Evolutionary conservation across 2,888 invertebrate species (phyloP).

Genomic region (Pristionchus mayeri): DNA sequence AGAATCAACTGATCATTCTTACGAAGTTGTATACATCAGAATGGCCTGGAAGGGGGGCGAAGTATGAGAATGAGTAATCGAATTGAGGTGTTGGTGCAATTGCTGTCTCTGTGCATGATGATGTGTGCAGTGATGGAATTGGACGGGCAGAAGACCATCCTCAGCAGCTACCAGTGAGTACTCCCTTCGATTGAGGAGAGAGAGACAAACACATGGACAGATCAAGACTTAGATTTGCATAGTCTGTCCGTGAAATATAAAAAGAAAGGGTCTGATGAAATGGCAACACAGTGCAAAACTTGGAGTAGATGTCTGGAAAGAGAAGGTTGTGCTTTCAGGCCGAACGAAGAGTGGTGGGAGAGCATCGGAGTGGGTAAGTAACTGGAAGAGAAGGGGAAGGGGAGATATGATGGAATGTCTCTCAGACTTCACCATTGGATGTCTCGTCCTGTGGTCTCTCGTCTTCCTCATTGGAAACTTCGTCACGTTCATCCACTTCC

Average conservation of each 20-base stretch:
- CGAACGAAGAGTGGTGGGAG: background rate
- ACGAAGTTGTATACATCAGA: background rate
- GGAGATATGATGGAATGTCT: background rate
- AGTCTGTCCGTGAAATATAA: no score
- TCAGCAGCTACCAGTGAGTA: background rate
- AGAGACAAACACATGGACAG: no score
- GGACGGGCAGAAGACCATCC: background rate
- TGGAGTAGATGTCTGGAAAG: background rate
- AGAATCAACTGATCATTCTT: background rate
- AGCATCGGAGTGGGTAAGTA: background rate
- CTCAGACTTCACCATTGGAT: background rate
- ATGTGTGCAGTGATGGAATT: background rate
- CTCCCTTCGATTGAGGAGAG: no score
- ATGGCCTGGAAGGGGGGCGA: background rate
- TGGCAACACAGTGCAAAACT: background rate
- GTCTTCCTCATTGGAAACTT: slow-evolving; percentile 5
- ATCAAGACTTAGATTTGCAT: no score
- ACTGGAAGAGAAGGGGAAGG: background rate
- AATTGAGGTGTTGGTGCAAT: background rate
- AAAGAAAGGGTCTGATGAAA: background rate
- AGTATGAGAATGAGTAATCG: background rate
- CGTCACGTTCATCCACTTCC: background rate
- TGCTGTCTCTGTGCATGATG: background rate
- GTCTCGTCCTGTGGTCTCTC: background rate
- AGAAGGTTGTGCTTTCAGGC: background rate